These are phyloP conservation scores for Microcebus tavaratra DNA, from an alignment of 2,113 vertebrate genomes.

Conservation along the genomic window DNA sequence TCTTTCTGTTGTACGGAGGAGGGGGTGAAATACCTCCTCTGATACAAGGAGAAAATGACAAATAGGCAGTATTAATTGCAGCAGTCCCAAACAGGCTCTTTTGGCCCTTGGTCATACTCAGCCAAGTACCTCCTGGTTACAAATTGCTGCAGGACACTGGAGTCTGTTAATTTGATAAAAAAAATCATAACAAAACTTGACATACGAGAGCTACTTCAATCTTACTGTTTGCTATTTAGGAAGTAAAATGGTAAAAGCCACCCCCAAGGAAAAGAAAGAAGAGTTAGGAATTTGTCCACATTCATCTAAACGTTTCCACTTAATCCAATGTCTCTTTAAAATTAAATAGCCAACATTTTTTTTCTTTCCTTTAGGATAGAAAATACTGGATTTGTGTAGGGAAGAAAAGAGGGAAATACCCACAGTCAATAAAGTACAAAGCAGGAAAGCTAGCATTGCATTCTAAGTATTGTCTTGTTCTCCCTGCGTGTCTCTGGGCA, in stretches of 20 bases:
- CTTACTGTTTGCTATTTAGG: neutral
- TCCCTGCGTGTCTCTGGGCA: neutral
- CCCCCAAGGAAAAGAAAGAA: neutral
- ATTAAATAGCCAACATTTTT: fast-evolving
- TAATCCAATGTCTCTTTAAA: neutral
- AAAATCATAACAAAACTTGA: neutral
- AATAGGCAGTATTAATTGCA: neutral
- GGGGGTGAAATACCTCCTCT: neutral
- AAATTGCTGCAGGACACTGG: neutral
- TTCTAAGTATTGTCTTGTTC: neutral
- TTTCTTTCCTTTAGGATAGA: neutral
- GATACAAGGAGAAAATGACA: constrained; percentile 22
- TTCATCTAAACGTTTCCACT: neutral
- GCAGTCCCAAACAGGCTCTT: neutral
- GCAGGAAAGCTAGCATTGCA: neutral
- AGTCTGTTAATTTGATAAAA: constrained; percentile 6
- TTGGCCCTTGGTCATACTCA: neutral
- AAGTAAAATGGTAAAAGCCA: constrained; percentile 27
- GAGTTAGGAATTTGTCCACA: neutral
- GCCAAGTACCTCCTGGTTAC: neutral
- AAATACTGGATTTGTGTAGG: neutral
- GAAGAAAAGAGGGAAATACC: neutral
- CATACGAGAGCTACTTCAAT: neutral
- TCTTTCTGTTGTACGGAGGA: neutral
- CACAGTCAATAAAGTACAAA: neutral